A percentile compares a stretch with the other conserved stretches of the same genome.
Evolutionary conservation across 2,113 vertebrate genomes (phyloP).

Genomic region (Procavia capensis): DNA sequence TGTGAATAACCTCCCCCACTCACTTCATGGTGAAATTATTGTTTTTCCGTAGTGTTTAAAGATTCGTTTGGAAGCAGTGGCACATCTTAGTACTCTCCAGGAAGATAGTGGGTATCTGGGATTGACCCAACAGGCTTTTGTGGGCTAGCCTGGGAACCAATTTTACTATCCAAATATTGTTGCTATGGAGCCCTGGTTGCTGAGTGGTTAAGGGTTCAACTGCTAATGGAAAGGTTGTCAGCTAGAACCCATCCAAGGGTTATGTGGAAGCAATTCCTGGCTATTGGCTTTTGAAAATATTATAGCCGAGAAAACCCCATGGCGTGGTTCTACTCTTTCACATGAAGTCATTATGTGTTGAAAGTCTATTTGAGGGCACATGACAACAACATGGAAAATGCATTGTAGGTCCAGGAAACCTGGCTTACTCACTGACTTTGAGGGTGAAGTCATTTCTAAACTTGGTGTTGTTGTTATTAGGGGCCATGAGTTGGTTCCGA

Average conservation of each 20-base stretch:
- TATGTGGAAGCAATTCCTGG: neutral
- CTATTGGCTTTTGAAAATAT: neutral
- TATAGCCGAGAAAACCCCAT: neutral
- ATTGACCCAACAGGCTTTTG: neutral
- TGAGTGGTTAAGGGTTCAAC: neutral
- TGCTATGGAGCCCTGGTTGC: neutral
- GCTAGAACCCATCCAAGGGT: neutral
- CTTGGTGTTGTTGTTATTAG: too few relatives aligned
- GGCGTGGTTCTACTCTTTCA: neutral
- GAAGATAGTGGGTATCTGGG: neutral
- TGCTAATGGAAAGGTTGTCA: neutral
- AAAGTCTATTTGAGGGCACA: neutral
- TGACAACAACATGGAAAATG: neutral
- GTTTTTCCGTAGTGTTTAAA: neutral
- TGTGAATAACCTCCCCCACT: rapidly evolving
- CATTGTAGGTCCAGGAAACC: neutral
- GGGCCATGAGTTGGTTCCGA: too few relatives aligned
- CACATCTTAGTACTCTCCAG: neutral
- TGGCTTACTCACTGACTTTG: neutral
- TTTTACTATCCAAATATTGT: neutral
- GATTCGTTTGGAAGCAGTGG: neutral
- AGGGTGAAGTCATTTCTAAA: too few relatives aligned
- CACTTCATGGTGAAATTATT: rapidly evolving
- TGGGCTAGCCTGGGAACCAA: neutral
- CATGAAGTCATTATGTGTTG: neutral